Evolutionary conservation across 2,797 vertebrate species (phyloP).

Genomic region (Rhinoraja longicauda): DNA sequence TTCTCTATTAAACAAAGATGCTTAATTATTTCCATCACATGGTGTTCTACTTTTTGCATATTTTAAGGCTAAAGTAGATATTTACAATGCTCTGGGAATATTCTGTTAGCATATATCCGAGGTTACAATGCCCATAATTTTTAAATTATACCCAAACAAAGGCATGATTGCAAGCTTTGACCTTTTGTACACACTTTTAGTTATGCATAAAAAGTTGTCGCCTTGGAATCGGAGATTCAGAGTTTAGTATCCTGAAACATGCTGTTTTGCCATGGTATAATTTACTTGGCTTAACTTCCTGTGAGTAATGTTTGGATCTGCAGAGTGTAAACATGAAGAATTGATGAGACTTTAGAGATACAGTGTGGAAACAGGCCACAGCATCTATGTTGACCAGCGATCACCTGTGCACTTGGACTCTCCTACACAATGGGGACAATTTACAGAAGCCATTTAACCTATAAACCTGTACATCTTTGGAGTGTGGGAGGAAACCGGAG

Average conservation of each 20-base stretch:
- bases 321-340: background rate
- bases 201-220: too few species aligned
- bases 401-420: too few species aligned
- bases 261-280: background rate
- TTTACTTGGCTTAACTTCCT: background rate
- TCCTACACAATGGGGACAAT: too few species aligned
- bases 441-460: too few species aligned
- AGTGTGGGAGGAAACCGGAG: too few species aligned
- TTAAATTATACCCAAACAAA: background rate
- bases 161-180: too few species aligned
- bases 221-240: background rate
- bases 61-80: background rate
- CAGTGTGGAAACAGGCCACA: too few species aligned
- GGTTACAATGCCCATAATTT: background rate
- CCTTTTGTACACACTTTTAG: too few species aligned
- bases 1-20: background rate
- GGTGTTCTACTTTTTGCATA: too few species aligned
- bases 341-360: too few species aligned
- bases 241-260: background rate
- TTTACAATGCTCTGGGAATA: background rate
- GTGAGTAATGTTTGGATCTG: background rate
- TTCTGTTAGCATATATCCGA: background rate
- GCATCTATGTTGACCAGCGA: too few species aligned
- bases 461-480: too few species aligned
- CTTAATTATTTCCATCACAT: background rate